phyloP scores from a whole-genome alignment of 1,140 invertebrate genomes.

The Polypedilum vanderplanki region DNA sequence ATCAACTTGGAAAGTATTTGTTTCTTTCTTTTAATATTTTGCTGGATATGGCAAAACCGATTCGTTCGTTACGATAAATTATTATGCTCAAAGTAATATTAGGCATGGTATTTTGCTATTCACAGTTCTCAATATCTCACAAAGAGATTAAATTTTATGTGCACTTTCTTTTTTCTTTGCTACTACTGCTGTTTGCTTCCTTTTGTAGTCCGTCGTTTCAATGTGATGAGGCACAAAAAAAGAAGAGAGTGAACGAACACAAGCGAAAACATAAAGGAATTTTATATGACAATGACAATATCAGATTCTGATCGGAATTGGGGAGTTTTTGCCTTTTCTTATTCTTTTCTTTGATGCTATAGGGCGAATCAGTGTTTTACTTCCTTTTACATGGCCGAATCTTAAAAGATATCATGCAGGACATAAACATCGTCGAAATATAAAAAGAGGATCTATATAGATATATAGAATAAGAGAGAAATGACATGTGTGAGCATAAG shows the following conservation, averaged over 20 bases:
- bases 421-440: constrained; percentile 10
- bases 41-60: too few relatives aligned
- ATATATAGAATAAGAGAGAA: background rate
- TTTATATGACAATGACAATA: background rate
- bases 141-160: constrained; percentile 19
- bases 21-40: too few relatives aligned
- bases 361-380: constrained; percentile 10
- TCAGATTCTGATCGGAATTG: constrained; percentile 17
- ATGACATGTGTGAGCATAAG: background rate
- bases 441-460: background rate
- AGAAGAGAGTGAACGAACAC: background rate
- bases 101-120: background rate
- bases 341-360: background rate
- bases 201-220: background rate
- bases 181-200: background rate
- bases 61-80: background rate
- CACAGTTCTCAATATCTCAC: constrained; percentile 12
- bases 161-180: constrained; percentile 1
- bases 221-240: too few relatives aligned
- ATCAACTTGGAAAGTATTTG: too few relatives aligned
- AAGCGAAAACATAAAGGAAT: constrained; percentile 9
- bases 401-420: background rate
- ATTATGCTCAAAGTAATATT: constrained; percentile 13
- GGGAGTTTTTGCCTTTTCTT: background rate
- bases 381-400: background rate